A percentile compares a stretch with the other conserved stretches of the same genome.
Evolutionary conservation across 2,797 vertebrate genomes (phyloP).

Genomic region (Prunella strophiata): DNA sequence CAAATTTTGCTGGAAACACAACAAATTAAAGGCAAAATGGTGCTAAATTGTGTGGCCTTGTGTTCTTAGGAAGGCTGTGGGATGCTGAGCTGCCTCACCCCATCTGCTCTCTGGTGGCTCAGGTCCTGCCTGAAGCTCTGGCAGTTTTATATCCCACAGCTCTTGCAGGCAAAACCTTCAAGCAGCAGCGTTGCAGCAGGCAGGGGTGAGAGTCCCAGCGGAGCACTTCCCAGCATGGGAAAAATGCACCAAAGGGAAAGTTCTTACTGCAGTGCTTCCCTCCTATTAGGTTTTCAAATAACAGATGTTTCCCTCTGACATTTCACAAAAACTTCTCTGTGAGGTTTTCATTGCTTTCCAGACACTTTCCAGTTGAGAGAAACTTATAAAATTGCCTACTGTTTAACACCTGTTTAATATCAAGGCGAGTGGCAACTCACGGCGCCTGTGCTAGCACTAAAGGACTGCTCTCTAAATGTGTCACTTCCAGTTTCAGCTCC

Average conservation of each 20-base stretch:
- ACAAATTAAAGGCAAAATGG: not conserved
- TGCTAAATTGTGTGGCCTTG: not conserved
- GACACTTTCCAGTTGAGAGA: slow-evolving; percentile 24
- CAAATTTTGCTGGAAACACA: not conserved
- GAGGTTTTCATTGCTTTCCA: slow-evolving; percentile 45
- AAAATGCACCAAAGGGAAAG: not conserved
- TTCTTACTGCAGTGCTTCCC: not conserved
- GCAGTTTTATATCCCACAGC: not conserved
- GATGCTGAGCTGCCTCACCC: not conserved
- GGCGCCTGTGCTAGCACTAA: not conserved
- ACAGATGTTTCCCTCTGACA: slow-evolving; percentile 58
- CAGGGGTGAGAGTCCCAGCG: not conserved
- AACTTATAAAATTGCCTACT: slow-evolving; percentile 42
- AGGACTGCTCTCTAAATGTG: not conserved
- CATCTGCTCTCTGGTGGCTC: not conserved
- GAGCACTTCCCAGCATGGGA: not conserved
- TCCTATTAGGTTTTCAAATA: not conserved
- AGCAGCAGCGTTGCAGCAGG: not conserved
- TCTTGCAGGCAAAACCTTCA: not conserved
- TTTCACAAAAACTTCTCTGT: slow-evolving; percentile 33
- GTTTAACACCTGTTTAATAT: slow-evolving; percentile 57
- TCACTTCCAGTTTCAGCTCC: slow-evolving; percentile 4
- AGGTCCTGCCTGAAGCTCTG: not conserved
- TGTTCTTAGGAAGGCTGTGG: not conserved
- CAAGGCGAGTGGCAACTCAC: not conserved